Percentiles rank a stretch among this genome's conserved stretches.
Evolutionary conservation across 1,140 invertebrate genomes (phyloP).

Genomic region (Magallana angulata): DNA sequence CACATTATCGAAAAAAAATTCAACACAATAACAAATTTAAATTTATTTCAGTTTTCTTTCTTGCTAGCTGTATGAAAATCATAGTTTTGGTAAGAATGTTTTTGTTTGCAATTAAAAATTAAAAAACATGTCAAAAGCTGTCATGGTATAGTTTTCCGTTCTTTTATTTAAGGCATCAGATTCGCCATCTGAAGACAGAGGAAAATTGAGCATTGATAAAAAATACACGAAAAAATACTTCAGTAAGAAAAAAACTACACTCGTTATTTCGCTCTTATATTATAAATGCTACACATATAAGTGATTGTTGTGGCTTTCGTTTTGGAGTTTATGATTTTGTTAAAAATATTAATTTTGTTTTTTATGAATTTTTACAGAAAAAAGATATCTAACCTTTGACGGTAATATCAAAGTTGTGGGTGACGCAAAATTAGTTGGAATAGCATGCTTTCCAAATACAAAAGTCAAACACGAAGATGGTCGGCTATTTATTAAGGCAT

Average conservation of each 20-base stretch:
- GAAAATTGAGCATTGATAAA: not conserved
- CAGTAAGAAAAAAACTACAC: not conserved
- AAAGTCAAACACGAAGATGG: not conserved
- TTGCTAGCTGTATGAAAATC: not conserved
- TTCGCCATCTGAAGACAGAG: not conserved
- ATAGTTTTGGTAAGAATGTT: not conserved
- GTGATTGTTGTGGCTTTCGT: not conserved
- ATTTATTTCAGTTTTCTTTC: not conserved
- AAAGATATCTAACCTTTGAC: not conserved
- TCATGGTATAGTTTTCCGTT: not conserved
- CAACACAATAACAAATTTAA: no score
- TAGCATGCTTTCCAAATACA: not conserved
- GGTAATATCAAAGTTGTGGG: not conserved
- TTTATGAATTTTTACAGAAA: not conserved
- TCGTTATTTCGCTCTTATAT: not conserved
- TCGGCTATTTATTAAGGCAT: not conserved
- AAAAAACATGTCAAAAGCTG: not conserved
- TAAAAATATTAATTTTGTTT: no score
- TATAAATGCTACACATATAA: not conserved
- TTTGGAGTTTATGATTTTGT: not conserved
- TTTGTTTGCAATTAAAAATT: not conserved
- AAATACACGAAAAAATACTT: not conserved
- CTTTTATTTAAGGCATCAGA: not conserved
- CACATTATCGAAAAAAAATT: not conserved
- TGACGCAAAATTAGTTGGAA: not conserved